phyloP scores from a whole-genome alignment of 2,113 vertebrate species.

The Globicephala melas region DNA sequence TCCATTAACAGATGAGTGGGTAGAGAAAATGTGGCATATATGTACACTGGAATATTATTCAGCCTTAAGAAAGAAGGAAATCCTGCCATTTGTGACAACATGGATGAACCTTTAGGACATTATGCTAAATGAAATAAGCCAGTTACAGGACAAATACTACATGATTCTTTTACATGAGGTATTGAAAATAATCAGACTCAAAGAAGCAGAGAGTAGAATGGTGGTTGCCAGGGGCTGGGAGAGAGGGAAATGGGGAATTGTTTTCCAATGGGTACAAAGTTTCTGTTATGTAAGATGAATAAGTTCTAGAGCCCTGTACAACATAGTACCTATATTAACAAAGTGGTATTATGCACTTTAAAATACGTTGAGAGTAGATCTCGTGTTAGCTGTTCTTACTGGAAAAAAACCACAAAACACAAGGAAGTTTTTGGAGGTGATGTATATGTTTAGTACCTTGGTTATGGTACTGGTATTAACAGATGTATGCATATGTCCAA shows the following conservation, averaged over 20 bases:
- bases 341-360: neutral
- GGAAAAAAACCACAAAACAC: neutral
- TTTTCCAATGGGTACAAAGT: neutral
- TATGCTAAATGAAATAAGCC: neutral
- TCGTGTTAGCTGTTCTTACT: neutral
- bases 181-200: neutral
- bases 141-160: neutral
- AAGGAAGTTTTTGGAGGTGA: neutral
- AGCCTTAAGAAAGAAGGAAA: neutral
- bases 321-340: neutral
- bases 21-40: neutral
- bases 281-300: neutral
- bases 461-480: neutral
- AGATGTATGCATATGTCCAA: neutral
- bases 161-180: neutral
- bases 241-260: neutral
- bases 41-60: neutral
- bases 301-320: neutral
- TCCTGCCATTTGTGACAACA: neutral
- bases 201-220: neutral
- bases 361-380: neutral
- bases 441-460: neutral
- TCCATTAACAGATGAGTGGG: neutral
- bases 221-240: neutral
- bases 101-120: neutral